A percentile compares a stretch with the other conserved stretches of the same genome.
Evolutionary conservation across 2,888 invertebrate species (phyloP).

Genomic region (Hipparchia semele): DNA sequence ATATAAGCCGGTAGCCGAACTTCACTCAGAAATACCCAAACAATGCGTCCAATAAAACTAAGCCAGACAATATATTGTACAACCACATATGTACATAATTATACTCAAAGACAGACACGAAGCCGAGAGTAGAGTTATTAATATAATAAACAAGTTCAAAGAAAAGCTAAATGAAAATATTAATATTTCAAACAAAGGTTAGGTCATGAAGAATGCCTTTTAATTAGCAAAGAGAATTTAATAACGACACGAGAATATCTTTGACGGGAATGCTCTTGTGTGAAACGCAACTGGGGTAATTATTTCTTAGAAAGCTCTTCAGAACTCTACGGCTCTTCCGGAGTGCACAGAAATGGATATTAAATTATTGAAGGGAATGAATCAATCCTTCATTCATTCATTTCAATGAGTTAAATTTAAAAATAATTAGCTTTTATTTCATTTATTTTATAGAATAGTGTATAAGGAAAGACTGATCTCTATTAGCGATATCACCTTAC

Average conservation of each 20-base stretch:
- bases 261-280: not conserved
- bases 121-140: not conserved
- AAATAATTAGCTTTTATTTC: too few relatives aligned
- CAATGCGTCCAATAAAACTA: too few relatives aligned
- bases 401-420: too few relatives aligned
- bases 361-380: not conserved
- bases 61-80: too few relatives aligned
- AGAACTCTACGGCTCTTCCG: not conserved
- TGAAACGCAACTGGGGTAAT: slow-evolving; percentile 4
- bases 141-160: slow-evolving; percentile 3
- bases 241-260: slow-evolving; percentile 15
- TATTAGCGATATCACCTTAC: too few relatives aligned
- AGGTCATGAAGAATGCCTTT: slow-evolving; percentile 5
- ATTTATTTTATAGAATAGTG: too few relatives aligned
- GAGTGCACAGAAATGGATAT: not conserved
- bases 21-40: too few relatives aligned
- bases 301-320: slow-evolving; percentile 22
- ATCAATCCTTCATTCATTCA: not conserved
- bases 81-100: too few relatives aligned
- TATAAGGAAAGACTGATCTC: too few relatives aligned
- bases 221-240: slow-evolving; percentile 15
- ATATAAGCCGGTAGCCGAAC: too few relatives aligned
- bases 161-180: not conserved
- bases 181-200: not conserved
- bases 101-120: not conserved